Evolutionary conservation across 2,113 vertebrate species (phyloP).

Genomic region (Shinisaurus crocodilurus): DNA sequence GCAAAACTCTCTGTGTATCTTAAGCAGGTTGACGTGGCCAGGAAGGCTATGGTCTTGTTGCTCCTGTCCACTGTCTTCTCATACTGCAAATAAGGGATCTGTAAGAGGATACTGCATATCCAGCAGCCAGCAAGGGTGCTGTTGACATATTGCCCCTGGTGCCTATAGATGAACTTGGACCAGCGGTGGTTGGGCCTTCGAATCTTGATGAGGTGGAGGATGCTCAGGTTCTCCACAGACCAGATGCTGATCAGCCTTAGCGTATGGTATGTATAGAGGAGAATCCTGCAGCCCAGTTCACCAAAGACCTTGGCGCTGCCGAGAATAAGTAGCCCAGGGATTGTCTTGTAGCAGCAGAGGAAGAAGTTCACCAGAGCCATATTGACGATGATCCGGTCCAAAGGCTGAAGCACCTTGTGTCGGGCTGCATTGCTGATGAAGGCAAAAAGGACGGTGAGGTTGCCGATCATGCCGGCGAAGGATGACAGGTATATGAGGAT

Average conservation of each 20-base stretch:
- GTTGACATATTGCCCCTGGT: slow-evolving; percentile 34
- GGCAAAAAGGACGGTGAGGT: slow-evolving; percentile 35
- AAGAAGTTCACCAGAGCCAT: slow-evolving; percentile 46
- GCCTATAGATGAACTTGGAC: slow-evolving; percentile 34
- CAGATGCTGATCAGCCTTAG: slow-evolving; percentile 50
- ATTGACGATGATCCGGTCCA: slow-evolving; percentile 46
- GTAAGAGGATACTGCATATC: slow-evolving; percentile 40
- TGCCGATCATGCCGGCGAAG: slow-evolving; percentile 28
- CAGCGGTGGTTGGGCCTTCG: slow-evolving; percentile 20
- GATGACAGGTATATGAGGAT: slow-evolving; percentile 36
- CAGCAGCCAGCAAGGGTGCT: slow-evolving; percentile 28
- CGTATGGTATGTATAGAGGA: slow-evolving; percentile 24
- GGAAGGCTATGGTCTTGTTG: not conserved
- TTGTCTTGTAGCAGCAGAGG: slow-evolving; percentile 38
- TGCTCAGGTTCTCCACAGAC: slow-evolving; percentile 48
- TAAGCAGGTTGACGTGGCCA: slow-evolving; percentile 38
- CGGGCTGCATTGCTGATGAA: slow-evolving; percentile 33
- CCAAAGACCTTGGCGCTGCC: not conserved
- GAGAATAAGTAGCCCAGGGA: slow-evolving; percentile 28
- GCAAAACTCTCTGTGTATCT: slow-evolving; percentile 7
- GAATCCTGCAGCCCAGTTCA: not conserved
- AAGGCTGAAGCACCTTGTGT: slow-evolving; percentile 35
- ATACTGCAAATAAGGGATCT: slow-evolving; percentile 35
- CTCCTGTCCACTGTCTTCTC: not conserved
- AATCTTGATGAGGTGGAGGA: slow-evolving; percentile 55